A percentile compares a stretch with the other conserved stretches of the same genome.
Evolutionary conservation across 2,113 vertebrate species (phyloP).

Genomic region (Pterophyllum scalare): DNA sequence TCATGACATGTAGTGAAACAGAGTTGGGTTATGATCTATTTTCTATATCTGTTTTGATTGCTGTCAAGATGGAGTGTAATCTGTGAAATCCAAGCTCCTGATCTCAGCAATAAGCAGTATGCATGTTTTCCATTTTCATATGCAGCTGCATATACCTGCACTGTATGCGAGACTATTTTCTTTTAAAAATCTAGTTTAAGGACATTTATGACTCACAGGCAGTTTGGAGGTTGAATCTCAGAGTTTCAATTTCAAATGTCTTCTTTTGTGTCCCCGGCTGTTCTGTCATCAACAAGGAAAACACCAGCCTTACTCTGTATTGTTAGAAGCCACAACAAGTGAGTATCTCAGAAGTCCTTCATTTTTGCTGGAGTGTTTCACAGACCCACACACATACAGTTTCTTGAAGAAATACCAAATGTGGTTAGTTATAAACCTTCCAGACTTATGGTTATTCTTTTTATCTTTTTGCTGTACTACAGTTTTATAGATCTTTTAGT

Average conservation of each 20-base stretch:
- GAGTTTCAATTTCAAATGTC: constrained; percentile 22
- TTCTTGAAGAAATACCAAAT: not conserved
- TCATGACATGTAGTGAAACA: constrained; percentile 18
- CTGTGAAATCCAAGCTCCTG: not conserved
- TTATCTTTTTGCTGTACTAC: not conserved
- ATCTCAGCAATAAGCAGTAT: constrained; percentile 17
- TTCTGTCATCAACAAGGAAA: constrained; percentile 5
- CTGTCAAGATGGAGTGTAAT: constrained; percentile 10
- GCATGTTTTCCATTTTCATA: not conserved
- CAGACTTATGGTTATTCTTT: not conserved
- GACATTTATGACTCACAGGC: constrained; percentile 1
- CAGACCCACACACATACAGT: not conserved
- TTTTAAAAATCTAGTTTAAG: not conserved
- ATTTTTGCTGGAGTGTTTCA: not conserved
- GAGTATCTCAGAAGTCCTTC: not conserved
- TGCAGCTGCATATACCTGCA: not conserved
- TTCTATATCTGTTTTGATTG: constrained; percentile 18
- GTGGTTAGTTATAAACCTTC: not conserved
- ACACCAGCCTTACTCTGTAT: not conserved
- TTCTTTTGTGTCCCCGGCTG: not conserved
- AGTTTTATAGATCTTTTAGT: not conserved
- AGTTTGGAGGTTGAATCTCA: constrained; percentile 10
- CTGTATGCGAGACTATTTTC: not conserved
- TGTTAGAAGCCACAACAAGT: not conserved
- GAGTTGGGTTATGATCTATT: not conserved